Evolutionary conservation across 1,140 invertebrate genomes (phyloP).

Genomic region (Zaprionus gabonicus): DNA sequence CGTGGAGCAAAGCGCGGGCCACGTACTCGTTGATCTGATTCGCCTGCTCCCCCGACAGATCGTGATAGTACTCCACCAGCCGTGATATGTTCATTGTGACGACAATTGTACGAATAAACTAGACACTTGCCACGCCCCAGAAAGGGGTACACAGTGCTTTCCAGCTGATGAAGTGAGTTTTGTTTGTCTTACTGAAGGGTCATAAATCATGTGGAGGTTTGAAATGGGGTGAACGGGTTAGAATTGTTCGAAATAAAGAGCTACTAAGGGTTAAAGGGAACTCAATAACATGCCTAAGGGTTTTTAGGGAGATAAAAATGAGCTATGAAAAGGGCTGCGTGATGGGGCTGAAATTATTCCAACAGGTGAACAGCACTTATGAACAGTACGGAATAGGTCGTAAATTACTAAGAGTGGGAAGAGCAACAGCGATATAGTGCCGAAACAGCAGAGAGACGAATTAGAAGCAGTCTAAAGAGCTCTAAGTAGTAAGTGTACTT

Average conservation of each 20-base stretch:
- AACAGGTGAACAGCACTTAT: no score
- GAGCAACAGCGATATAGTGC: background rate
- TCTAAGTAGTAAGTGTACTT: no score
- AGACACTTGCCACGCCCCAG: background rate
- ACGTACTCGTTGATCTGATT: constrained; percentile 68
- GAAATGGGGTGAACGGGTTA: background rate
- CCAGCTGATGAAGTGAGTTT: background rate
- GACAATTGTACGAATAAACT: background rate
- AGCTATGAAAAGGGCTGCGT: background rate
- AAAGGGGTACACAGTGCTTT: background rate
- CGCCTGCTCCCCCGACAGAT: constrained; percentile 64
- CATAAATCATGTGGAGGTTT: background rate
- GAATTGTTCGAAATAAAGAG: no score
- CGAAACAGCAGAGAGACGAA: no score
- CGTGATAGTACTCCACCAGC: constrained; percentile 53
- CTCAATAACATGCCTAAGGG: no score
- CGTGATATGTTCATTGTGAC: constrained; percentile 55
- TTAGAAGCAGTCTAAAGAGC: no score
- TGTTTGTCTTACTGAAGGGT: background rate
- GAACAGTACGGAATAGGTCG: no score
- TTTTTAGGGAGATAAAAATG: no score
- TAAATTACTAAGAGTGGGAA: background rate
- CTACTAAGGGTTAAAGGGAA: no score
- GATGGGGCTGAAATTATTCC: no score
- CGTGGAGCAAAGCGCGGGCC: constrained; percentile 60